These are phyloP conservation scores for Pachyuromys duprasi DNA, from an alignment of 2,797 vertebrate species.

Conservation along the genomic window DNA sequence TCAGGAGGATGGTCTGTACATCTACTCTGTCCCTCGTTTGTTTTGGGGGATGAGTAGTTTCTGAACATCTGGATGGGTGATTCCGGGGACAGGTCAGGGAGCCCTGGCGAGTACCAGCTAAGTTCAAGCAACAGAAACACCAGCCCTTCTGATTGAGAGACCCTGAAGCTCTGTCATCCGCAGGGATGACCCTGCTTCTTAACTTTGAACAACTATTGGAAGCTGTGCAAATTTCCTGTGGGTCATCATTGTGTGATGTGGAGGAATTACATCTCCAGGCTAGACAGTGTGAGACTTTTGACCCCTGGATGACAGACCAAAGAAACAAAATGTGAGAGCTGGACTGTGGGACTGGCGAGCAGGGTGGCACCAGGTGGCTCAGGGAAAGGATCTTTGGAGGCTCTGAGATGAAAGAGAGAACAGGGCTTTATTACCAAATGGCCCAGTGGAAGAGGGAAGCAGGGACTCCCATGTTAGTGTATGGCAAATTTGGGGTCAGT, in stretches of 20 bases:
- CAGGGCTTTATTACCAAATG: not conserved
- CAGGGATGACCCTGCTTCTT: not conserved
- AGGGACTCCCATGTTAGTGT: not conserved
- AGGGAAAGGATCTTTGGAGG: rapidly evolving
- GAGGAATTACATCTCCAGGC: not conserved
- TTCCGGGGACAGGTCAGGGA: not conserved
- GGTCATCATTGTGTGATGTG: not conserved
- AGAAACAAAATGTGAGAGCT: not conserved
- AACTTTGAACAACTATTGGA: not conserved
- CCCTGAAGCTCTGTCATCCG: not conserved
- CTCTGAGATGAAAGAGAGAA: not conserved
- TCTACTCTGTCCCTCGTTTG: not conserved
- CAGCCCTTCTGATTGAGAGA: not conserved
- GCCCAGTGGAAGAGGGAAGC: not conserved
- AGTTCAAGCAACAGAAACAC: not conserved
- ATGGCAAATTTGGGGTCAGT: not conserved
- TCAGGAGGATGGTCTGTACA: too few species aligned
- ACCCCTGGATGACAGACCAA: not conserved
- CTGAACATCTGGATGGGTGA: not conserved
- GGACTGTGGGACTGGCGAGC: not conserved
- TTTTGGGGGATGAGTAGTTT: not conserved
- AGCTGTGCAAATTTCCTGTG: not conserved
- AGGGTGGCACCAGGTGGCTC: too few species aligned
- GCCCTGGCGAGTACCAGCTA: not conserved
- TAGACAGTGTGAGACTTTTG: not conserved